A percentile compares a stretch with the other conserved stretches of the same genome.
These are phyloP conservation scores for Lemur catta DNA, from an alignment of 2,797 vertebrate genomes.

Conservation along the genomic window DNA sequence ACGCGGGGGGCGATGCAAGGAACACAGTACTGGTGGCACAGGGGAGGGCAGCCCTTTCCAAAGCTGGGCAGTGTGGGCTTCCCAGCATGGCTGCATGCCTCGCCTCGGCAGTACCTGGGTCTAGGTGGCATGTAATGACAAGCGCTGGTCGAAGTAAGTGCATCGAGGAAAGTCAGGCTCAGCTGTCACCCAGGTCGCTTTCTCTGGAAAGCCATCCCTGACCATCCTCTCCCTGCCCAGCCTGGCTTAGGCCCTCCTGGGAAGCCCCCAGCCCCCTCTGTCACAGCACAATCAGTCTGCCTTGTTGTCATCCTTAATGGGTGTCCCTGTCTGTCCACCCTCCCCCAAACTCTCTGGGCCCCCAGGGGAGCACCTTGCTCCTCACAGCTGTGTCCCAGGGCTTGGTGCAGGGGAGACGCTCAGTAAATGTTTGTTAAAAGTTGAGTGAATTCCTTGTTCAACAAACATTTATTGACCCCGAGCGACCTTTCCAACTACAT, in stretches of 20 bases:
- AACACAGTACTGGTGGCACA: not conserved
- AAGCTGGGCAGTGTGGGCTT: not conserved
- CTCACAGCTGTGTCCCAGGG: not conserved
- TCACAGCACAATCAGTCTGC: not conserved
- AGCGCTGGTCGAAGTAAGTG: not conserved
- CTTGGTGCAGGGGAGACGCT: not conserved
- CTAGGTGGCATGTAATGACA: not conserved
- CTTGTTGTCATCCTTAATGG: not conserved
- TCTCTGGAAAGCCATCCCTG: not conserved
- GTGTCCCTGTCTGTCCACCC: not conserved
- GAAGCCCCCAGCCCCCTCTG: not conserved
- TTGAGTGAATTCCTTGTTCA: slow-evolving; percentile 60
- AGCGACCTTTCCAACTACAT: slow-evolving; percentile 14
- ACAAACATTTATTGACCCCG: slow-evolving; percentile 54
- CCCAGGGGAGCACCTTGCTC: not conserved
- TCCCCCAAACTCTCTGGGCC: not conserved
- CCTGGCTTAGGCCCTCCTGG: not conserved
- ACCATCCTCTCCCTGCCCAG: not conserved
- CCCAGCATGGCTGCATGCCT: not conserved
- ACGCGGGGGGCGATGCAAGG: rapidly evolving
- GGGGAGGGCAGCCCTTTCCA: not conserved
- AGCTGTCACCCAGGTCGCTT: not conserved
- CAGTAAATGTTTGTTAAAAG: slow-evolving; percentile 51
- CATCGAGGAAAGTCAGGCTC: not conserved
- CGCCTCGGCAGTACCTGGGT: not conserved